Evolutionary conservation across 2,113 vertebrate genomes (phyloP).

Genomic region (Solenodon paradoxus): DNA sequence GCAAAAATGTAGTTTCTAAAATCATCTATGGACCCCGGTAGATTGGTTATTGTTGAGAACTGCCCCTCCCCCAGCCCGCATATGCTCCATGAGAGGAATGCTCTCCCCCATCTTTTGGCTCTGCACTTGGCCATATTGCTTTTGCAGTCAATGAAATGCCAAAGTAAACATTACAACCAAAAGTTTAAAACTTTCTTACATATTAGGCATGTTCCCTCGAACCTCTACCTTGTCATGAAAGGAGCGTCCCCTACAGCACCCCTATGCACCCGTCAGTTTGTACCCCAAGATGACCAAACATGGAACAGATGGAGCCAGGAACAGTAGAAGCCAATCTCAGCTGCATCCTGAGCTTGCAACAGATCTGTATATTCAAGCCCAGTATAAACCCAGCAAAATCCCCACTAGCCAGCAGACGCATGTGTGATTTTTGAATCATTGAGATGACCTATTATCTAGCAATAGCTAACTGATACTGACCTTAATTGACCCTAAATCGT

Average conservation of each 20-base stretch:
- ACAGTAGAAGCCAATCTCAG: background rate
- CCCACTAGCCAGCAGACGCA: no score
- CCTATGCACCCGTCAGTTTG: no score
- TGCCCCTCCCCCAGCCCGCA: background rate
- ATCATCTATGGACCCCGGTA: background rate
- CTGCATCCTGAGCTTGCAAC: background rate
- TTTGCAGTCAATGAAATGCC: background rate
- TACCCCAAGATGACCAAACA: background rate
- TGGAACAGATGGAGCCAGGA: background rate
- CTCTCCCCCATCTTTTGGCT: background rate
- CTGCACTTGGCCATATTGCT: background rate
- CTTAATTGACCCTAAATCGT: background rate
- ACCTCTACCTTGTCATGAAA: background rate
- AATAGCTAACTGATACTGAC: background rate
- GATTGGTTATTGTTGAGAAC: background rate
- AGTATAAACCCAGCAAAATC: background rate
- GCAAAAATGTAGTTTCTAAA: no score
- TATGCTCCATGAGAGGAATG: background rate
- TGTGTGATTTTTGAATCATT: background rate
- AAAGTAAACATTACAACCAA: background rate
- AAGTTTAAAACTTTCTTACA: background rate
- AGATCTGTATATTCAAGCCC: background rate
- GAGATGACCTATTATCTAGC: background rate
- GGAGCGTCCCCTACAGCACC: no score
- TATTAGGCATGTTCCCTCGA: background rate